Percentiles rank a stretch among this genome's conserved stretches.
Conservation (phyloP, 2,113 vertebrate genomes). For the Menura novaehollandiae region DNA sequence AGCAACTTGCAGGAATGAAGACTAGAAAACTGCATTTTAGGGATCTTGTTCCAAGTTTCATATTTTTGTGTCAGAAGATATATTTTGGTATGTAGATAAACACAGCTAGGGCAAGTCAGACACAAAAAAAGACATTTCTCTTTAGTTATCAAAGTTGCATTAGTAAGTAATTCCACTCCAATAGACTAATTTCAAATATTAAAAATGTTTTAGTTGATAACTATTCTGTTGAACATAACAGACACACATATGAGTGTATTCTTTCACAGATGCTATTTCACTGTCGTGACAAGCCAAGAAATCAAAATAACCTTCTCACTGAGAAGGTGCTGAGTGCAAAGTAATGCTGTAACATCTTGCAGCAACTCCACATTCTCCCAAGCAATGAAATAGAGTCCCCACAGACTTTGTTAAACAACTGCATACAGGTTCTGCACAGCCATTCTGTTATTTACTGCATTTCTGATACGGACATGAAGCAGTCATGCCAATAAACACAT, state of each 20-base stretch:
- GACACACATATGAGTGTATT: background rate
- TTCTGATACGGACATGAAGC: background rate
- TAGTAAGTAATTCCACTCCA: background rate
- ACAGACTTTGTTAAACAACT: background rate
- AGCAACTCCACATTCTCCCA: background rate
- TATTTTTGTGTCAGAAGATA: background rate
- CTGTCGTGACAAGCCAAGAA: background rate
- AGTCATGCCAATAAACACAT: background rate
- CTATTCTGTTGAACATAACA: background rate
- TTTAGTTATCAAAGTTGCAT: background rate
- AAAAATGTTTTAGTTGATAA: background rate
- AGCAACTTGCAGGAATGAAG: background rate
- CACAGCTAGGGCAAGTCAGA: background rate
- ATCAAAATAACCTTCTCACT: background rate
- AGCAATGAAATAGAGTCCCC: background rate
- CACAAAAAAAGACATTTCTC: background rate
- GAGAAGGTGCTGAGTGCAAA: background rate
- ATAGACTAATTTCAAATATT: background rate
- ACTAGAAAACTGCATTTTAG: background rate
- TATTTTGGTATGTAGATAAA: background rate
- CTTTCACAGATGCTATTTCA: background rate
- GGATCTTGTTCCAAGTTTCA: background rate
- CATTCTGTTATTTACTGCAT: background rate
- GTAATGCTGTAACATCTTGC: background rate
- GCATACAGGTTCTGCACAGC: background rate